These are phyloP conservation scores for Grammomys dolichurus DNA, from an alignment of 2,113 vertebrate species.

Conservation along the genomic window DNA sequence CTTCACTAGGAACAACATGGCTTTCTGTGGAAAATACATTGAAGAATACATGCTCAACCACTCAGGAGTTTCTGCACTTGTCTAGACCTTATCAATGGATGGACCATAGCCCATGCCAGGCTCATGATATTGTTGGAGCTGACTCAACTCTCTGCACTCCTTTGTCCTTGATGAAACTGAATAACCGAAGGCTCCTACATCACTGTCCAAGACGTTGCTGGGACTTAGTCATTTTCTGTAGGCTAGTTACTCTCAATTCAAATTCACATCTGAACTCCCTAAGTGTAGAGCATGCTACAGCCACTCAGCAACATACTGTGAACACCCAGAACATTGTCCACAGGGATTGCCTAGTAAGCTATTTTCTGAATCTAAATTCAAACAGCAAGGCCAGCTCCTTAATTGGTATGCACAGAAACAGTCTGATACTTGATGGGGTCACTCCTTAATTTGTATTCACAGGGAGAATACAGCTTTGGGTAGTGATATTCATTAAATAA, in stretches of 20 bases:
- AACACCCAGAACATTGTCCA: neutral
- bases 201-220: neutral
- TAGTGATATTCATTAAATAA: conserved; percentile 61
- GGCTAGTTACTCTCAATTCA: conserved; percentile 7
- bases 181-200: neutral
- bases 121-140: neutral
- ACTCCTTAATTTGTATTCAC: conserved; percentile 59
- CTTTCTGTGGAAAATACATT: neutral
- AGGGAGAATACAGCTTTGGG: conserved; percentile 21
- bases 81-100: neutral
- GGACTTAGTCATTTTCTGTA: neutral
- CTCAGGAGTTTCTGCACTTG: neutral
- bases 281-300: neutral
- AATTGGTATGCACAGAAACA: conserved; percentile 62
- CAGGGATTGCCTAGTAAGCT: neutral
- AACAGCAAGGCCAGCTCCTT: conserved; percentile 16
- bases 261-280: conserved; percentile 30
- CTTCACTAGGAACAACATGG: neutral
- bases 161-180: neutral
- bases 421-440: neutral
- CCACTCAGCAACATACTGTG: neutral
- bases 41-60: neutral
- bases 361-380: conserved; percentile 59
- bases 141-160: neutral
- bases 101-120: fast-evolving